A percentile compares a stretch with the other conserved stretches of the same genome.
These are phyloP conservation scores for Atractosteus spatula DNA, from an alignment of 2,113 vertebrate genomes.

Conservation along the genomic window DNA sequence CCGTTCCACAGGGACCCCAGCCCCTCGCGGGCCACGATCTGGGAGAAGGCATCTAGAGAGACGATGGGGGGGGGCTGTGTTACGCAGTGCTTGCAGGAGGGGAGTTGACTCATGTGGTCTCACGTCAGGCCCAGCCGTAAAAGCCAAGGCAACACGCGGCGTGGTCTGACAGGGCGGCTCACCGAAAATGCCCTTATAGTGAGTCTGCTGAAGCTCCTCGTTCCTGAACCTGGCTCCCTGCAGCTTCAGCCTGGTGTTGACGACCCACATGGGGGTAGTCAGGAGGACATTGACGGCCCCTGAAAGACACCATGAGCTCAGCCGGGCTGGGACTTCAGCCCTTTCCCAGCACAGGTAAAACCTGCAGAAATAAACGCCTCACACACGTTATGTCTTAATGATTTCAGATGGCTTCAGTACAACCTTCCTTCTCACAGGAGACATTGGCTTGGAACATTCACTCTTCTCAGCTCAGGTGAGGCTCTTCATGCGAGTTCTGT, in stretches of 20 bases:
- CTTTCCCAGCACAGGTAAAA: no score
- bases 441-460: no score
- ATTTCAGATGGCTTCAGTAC: no score
- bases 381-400: no score
- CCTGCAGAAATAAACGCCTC: no score
- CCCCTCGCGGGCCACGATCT: constrained; percentile 67
- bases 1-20: constrained; percentile 68
- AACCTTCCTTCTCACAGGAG: no score
- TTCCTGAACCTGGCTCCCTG: constrained; percentile 75
- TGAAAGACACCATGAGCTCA: no score
- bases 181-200: constrained; percentile 73
- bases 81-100: no score
- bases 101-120: neutral
- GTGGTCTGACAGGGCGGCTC: constrained; percentile 14
- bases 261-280: constrained; percentile 79
- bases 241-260: constrained; percentile 75
- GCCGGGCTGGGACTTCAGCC: no score
- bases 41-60: constrained; percentile 65
- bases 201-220: constrained; percentile 68
- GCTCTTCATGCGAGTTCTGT: neutral
- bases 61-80: neutral
- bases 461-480: neutral
- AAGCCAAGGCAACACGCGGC: neutral
- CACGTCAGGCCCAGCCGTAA: neutral
- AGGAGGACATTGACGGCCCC: constrained; percentile 63